Conservation (phyloP, 2,888 invertebrate species). For the Melinaea menophilus region DNA sequence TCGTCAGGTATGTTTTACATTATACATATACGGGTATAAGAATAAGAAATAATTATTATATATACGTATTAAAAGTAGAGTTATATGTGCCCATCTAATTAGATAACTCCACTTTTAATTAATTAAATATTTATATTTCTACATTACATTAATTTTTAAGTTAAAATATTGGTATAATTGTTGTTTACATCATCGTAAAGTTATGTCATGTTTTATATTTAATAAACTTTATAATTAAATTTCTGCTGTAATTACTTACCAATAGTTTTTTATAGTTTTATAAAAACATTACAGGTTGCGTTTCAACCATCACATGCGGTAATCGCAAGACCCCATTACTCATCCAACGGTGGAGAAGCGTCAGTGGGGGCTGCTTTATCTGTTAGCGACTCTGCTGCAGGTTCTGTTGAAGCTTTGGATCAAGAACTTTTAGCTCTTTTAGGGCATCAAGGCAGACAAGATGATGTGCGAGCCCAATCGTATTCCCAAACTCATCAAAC, state of each 20-base stretch:
- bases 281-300: slow-evolving; percentile 46
- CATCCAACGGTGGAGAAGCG: slow-evolving; percentile 66
- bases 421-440: slow-evolving; percentile 61
- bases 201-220: neutral
- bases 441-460: slow-evolving; percentile 52
- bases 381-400: slow-evolving; percentile 60
- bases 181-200: too few species aligned
- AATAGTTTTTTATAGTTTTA: neutral
- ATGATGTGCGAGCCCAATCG: slow-evolving; percentile 47
- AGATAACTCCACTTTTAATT: too few species aligned
- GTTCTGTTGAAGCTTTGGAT: slow-evolving; percentile 47
- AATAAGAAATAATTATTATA: too few species aligned
- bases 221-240: neutral
- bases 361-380: slow-evolving; percentile 71
- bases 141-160: too few species aligned
- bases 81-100: too few species aligned
- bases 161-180: too few species aligned
- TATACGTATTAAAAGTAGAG: too few species aligned
- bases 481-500: slow-evolving; percentile 48
- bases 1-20: slow-evolving; percentile 48
- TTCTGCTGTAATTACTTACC: neutral
- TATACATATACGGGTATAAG: too few species aligned
- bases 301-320: slow-evolving; percentile 67
- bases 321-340: slow-evolving; percentile 64
- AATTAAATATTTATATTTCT: too few species aligned